Evolutionary conservation across 1,140 invertebrate genomes (phyloP), one percentile per base, ranked within the genome.

Genomic region (Thereuonema tuberculata): DNA sequence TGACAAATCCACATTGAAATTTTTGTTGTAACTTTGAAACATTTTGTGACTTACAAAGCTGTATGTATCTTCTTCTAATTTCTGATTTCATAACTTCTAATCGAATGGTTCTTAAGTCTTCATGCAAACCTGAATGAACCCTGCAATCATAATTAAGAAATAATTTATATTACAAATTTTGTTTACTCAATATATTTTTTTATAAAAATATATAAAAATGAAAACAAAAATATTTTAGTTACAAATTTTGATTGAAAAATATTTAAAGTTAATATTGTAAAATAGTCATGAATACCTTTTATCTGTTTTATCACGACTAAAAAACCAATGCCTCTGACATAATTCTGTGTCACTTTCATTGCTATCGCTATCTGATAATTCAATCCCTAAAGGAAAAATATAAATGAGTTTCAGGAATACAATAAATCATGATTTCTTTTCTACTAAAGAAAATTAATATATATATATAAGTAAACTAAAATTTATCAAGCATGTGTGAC

Each of bases 311-410:
- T 72, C 71, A 28, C 71, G 71, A 17, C 64, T 64, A 59, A 61
- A 62, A 56, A 74, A 70, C 68, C 71, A 70, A 17, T 69, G 66
- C 55, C 68, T 65, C 66, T 73, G 72, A 64, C 71, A 64, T 54
- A 68, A 60, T 15, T 59, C 60, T 29, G 59, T 37, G 52, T 71
- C 67, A 59, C 71, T 71, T 53, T 70, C 67, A 53, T 72, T 72
- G 67, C 67, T 69, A 50, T 67, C 67, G 48, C 70, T 70, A 61
- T 74, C 71, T 56, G 72, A 73, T 53, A 69, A 69, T 67, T 69
- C 68, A 69, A 20, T 65, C 76, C 76, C 74, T 64, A 72, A 67
- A 55, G 70, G 69, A 56, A n/a, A n/a, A n/a, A n/a, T 73, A 67
- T 9, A 75, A 64, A 64, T 71, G 67, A 53, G 69, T 68, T 54